A percentile compares a stretch with the other conserved stretches of the same genome.
phyloP scores from a whole-genome alignment of 2,113 vertebrate species.

The Vulpes vulpes region DNA sequence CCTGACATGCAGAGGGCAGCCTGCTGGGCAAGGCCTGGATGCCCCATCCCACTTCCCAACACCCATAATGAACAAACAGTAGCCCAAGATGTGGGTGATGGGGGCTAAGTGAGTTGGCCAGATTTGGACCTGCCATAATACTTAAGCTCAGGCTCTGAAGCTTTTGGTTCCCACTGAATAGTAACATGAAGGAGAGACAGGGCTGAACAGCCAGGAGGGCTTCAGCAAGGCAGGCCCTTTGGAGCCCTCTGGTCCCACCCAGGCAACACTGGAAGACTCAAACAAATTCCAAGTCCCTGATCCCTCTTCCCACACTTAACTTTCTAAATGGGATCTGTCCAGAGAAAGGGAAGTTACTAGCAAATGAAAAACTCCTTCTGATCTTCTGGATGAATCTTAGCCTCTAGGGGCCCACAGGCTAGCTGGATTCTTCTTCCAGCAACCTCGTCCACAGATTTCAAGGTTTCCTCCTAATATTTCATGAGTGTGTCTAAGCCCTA shows the following conservation, averaged over 20 bases:
- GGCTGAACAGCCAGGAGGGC: background rate
- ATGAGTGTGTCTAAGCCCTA: background rate
- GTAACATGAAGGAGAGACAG: background rate
- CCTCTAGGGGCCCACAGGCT: too few relatives aligned
- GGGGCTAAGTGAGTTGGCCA: background rate
- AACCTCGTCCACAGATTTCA: background rate
- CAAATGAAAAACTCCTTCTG: background rate
- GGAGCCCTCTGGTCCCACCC: background rate
- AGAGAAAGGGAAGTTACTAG: background rate
- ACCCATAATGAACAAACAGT: background rate
- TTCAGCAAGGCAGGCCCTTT: background rate
- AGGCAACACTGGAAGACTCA: background rate
- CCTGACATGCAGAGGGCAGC: background rate
- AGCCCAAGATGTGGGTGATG: background rate
- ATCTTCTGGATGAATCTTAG: background rate
- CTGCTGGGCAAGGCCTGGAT: background rate
- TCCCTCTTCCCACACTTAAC: background rate
- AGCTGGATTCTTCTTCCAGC: background rate
- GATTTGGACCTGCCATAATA: background rate
- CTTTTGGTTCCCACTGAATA: background rate
- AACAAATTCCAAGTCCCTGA: background rate
- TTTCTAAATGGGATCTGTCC: background rate
- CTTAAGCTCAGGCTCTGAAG: background rate
- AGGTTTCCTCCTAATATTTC: background rate
- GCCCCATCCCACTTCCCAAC: background rate